These are phyloP conservation scores for Natator depressus DNA, from an alignment of 2,113 vertebrate genomes.

Conservation along the genomic window DNA sequence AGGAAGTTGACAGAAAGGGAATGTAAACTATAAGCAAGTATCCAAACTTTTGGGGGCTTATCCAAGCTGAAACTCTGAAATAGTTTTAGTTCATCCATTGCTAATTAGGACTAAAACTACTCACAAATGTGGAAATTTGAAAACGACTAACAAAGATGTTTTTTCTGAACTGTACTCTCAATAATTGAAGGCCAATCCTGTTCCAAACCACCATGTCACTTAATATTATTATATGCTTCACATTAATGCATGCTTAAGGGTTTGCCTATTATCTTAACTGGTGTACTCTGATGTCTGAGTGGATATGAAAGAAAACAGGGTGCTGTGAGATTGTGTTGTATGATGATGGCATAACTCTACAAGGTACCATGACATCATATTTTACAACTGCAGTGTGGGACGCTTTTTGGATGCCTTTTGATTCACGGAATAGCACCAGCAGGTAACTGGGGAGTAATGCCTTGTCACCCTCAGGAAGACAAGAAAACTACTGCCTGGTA, in stretches of 20 bases:
- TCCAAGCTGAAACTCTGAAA: neutral
- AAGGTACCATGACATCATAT: neutral
- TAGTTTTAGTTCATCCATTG: neutral
- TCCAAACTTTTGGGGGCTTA: neutral
- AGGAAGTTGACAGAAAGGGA: neutral
- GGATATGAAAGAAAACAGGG: neutral
- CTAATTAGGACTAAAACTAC: neutral
- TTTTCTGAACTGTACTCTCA: neutral
- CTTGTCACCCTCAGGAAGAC: neutral
- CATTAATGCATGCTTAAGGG: neutral
- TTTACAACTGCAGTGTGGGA: neutral
- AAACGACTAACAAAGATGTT: neutral
- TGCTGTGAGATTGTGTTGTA: neutral
- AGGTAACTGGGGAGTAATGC: neutral
- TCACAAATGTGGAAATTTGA: neutral
- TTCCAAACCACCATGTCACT: neutral
- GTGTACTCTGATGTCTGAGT: neutral
- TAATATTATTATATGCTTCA: neutral
- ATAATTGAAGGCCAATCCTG: neutral
- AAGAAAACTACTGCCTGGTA: neutral
- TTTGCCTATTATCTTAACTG: neutral
- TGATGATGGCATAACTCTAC: too few species aligned
- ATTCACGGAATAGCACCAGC: neutral
- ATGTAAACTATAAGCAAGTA: neutral
- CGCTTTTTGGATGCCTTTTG: neutral